Base-by-base conservation (phyloP, 1,140 invertebrate species). In the Rhynchophorus ferrugineus region DNA sequence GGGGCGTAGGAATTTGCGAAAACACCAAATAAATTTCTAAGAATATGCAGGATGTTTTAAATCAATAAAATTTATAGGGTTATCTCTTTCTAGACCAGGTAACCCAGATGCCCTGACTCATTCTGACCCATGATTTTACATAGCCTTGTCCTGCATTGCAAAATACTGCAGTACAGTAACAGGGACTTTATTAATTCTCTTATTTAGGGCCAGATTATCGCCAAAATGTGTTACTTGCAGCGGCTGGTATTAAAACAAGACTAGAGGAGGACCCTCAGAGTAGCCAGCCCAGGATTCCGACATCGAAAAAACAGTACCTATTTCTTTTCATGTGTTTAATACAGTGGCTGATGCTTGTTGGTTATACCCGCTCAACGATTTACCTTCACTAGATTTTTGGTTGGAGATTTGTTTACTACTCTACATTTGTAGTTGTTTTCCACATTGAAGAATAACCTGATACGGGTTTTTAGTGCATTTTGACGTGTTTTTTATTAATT, bases 311-410 rank as follows among this genome's bases (percentile, higher is more conserved):
- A 62, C 58, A 62, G 60, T 62, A 62, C 58, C 54, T 62, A 62
- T 62, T 64, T 61, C 60, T 64, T 62, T 64, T 64, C 60, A 62
- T 62, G 60, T 64, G 60, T 64, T 62, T 62, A 58, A 64, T 61
- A 64, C 62, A 64, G 61, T 64, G 62, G 62, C 62, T 64, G 62
- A 64, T 64, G 62, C 62, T 64, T 64, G 62, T 64, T 64, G 62
- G 62, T 64, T 64, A 60, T 63, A 61, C 62, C 62, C 58, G 62
- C 62, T 64, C 62, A 64, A 64, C 60, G 60, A 64, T 60, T 62
- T 64, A 62, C 62, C 62, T 64, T 62, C 62, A 64, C 62, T 64
- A 64, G 62, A 64, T 61, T 64, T 62, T 62, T 62, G 60, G 56
- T 64, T 64, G 62, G 62, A 54, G 61, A 62, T 57, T 57, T 60